Base-by-base conservation (phyloP, 2,797 vertebrate species). In the Meda fulgida region DNA sequence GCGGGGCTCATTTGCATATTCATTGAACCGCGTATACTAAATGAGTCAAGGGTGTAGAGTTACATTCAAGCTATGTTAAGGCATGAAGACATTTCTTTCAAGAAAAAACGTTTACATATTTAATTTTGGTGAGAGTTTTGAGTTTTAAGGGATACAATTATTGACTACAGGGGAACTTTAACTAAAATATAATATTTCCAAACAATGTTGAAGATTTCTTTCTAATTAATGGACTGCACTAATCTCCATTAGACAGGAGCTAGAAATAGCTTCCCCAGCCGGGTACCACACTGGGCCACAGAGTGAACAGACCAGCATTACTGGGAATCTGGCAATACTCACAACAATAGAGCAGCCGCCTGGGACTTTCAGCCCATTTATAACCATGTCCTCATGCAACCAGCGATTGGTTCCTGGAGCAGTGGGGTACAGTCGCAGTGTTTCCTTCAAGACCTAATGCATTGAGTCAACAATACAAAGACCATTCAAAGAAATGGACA, bases 381-480 rank as follows among this genome's bases (percentile, higher is more conserved):
- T 91, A 23, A 96, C 2, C 0, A 87, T 91, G 87, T 98, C 96
- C 80, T 96, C 91, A 31, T 76, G 10, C 9, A 96, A 3, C 9
- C 95, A 90, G 10, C 97, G 97, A n/a, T 95, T 88, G 0, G 96
- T 97, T 8, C 94, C 96, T 0, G 96, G 92, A 1, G 93, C 92
- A 0, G 96, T 94, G 0, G 98, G 95, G 80, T 98, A 99, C 0
- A 98, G 43, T 85, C 97, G 93, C 87, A 99, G 93, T 0, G 95
- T 96, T 91, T 99, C 98, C 90, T 98, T 99, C 40, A 99, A 90
- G 73, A 99, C 95, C 98, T 99, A 63, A 2, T 23, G 18, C 18
- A 48, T 79, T 14, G 11, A 80, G 3, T 29, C 71, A 79, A 31
- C 4, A 21, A 40, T 8, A 76, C 81, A 63, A 60, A 43, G 14